Evolutionary conservation across 2,113 vertebrate genomes (phyloP), one percentile per base, ranked within the genome.

Genomic region (Oryctolagus cuniculus): DNA sequence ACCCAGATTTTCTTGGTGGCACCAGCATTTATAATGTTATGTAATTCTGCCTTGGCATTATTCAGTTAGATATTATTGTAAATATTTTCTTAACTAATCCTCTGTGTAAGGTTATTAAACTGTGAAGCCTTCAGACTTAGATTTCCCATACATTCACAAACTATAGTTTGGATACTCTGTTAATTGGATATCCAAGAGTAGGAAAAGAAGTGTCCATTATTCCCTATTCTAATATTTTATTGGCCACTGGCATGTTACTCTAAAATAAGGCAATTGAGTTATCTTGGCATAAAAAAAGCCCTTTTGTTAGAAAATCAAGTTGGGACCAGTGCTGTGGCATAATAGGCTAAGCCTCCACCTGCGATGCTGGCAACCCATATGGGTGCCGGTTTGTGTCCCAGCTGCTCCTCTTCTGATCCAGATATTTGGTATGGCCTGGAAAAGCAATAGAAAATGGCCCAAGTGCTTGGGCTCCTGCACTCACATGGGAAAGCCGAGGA

Each of bases 1-100:
- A 94, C 19, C 6, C 63, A 61, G 36, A 74, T 74, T 61, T 91
- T 16, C 53, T 91, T 63, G 58, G 67, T 91, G 49, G 55, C 61
- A 86, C 63, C 53, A 82, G 22, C 12, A n/a, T 90, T 86, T 87
- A 58, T 2, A 75, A 1, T 51, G 15, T 80, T 84, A 69, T 17
- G 16, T 5, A 84, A 49, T 51, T n/a, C 27, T 94, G n/a, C 15
- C 31, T 92, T 89, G 24, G 53, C 27, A 49, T 81, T 55, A 49
- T 75, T 84, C 2, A 44, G 15, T 16, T 55, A 88, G 25, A 89
- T 31, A 93, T 49, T 95, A 87, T 27, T 93, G 6, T 70, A 82
- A 90, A 36, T 92, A 87, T 75, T 80, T 29, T 89, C 72, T 93
- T 63, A 91, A 91, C 61, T 55, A 67, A 81, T 92, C 89, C 19